Evolutionary conservation across 2,888 invertebrate genomes (phyloP).

Genomic region (Xylota segnis): DNA sequence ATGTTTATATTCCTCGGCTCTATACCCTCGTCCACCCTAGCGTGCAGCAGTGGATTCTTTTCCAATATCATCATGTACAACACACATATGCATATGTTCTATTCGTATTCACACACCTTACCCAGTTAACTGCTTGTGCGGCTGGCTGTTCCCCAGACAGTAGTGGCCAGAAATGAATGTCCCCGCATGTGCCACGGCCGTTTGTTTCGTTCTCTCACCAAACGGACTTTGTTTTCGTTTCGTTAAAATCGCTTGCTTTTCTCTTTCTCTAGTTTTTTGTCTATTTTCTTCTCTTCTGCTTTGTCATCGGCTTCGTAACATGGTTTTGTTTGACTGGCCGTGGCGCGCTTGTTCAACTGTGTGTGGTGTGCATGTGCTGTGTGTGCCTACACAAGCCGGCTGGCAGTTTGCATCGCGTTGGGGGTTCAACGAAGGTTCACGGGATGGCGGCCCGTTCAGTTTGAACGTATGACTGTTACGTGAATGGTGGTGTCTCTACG

Average conservation of each 20-base stretch:
- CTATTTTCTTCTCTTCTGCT: constrained; percentile 40
- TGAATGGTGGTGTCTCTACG: constrained; percentile 40
- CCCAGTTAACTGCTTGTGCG: constrained; percentile 3
- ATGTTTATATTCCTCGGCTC: constrained; percentile 50
- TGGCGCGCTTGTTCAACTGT: constrained; percentile 13
- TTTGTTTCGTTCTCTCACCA: constrained; percentile 26
- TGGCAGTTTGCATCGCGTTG: constrained; percentile 39
- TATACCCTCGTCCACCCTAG: constrained; percentile 16
- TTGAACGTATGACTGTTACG: constrained; percentile 65
- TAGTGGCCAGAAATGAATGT: constrained; percentile 45
- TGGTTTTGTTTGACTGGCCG: constrained; percentile 49
- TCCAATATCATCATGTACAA: constrained; percentile 9
- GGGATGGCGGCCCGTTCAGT: constrained; percentile 62
- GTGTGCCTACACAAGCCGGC: constrained; percentile 60
- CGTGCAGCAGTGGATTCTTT: constrained; percentile 1
- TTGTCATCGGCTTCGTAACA: constrained; percentile 67
- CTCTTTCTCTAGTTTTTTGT: constrained; percentile 7
- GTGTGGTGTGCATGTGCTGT: constrained; percentile 17
- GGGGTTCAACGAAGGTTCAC: constrained; percentile 74
- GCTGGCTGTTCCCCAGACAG: constrained; percentile 38
- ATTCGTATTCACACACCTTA: neutral
- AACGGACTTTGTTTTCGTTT: constrained; percentile 13
- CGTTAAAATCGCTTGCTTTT: constrained; percentile 6
- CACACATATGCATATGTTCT: constrained; percentile 1
- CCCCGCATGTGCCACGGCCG: neutral